Base-by-base conservation (phyloP, 2,888 invertebrate genomes). In the Gisinianus flammeolus region DNA sequence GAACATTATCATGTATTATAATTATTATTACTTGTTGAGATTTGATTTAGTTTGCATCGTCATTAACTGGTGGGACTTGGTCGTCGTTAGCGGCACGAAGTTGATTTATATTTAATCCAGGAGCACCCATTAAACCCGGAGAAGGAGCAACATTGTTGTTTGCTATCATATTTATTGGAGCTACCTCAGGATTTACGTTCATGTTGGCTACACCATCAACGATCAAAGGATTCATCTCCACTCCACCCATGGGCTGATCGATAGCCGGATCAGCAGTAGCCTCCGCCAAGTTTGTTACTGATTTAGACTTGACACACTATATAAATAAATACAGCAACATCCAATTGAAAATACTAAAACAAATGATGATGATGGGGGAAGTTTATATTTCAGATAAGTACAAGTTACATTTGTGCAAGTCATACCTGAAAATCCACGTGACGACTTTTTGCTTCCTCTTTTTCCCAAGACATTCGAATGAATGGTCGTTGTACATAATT, bases 401-500 rank as follows among this genome's bases (percentile, higher is more conserved):
- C 19, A 62, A 58, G 19, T 24, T 31, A 33, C n/a, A n/a, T n/a
- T n/a, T n/a, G n/a, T n/a, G n/a, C n/a, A n/a, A n/a, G n/a, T n/a
- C n/a, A 81, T 81, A 88, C 88, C 86, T 88, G 88, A 86, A 98
- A 99, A 88, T 99, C 99, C 0, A 99, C 99, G 87, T 99, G 99
- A 0, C 99, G 92, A 86, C 96, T 97, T 86, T 98, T 97, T 0
- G 98, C 98, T 86, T 99, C 99, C 86, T 99, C 99, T 86, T 99
- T 99, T 87, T 99, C 99, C 99, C 99, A 99, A 0, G 97, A 97
- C 94, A 97, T 96, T 86, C 98, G 97, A 75, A 99, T 95, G 88
- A 99, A 99, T 0, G 99, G 99, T 0, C 99, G 90, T 87, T 99
- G 99, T 0, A 99, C 98, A 87, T 99, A 99, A 88, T 98, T 99